Evolutionary conservation across 2,113 vertebrate species (phyloP).

Genomic region (Symphodus melops): DNA sequence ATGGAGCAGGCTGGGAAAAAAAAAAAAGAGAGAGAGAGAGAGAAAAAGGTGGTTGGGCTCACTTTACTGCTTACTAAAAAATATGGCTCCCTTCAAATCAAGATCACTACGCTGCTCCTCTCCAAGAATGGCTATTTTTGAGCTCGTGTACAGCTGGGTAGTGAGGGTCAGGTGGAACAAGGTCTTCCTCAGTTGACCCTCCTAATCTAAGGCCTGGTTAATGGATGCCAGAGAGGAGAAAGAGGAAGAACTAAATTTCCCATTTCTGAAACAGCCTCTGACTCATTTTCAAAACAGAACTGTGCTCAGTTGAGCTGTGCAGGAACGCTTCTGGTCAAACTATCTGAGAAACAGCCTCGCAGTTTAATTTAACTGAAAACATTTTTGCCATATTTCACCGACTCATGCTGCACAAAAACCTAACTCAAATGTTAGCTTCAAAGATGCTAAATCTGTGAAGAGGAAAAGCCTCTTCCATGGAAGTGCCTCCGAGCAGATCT

Average conservation of each 20-base stretch:
- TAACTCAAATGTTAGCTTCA: not conserved
- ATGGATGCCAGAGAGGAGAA: slow-evolving; percentile 45
- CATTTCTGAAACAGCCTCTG: slow-evolving; percentile 25
- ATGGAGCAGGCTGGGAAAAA: not conserved
- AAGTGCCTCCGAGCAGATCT: not conserved
- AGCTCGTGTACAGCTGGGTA: slow-evolving; percentile 33
- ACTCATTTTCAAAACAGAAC: not conserved
- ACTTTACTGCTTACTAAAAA: slow-evolving; percentile 1
- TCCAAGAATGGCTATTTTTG: slow-evolving; percentile 61
- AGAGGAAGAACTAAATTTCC: slow-evolving; percentile 48
- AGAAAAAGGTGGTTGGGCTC: not conserved
- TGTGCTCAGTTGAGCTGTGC: no score
- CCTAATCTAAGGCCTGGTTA: slow-evolving; percentile 33
- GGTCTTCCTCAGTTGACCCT: slow-evolving; percentile 51
- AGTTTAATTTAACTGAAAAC: not conserved
- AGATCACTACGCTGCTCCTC: slow-evolving; percentile 12
- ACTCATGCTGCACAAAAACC: not conserved
- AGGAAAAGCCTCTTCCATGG: slow-evolving; percentile 1
- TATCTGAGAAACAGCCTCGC: not conserved
- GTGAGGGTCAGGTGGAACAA: slow-evolving; percentile 44
- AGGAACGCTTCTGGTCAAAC: not conserved
- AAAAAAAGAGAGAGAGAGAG: not conserved
- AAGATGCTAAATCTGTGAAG: slow-evolving; percentile 8
- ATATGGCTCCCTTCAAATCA: slow-evolving; percentile 28
- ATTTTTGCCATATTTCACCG: not conserved